Conservation (phyloP, 2,113 vertebrate species). For the Chionis minor region DNA sequence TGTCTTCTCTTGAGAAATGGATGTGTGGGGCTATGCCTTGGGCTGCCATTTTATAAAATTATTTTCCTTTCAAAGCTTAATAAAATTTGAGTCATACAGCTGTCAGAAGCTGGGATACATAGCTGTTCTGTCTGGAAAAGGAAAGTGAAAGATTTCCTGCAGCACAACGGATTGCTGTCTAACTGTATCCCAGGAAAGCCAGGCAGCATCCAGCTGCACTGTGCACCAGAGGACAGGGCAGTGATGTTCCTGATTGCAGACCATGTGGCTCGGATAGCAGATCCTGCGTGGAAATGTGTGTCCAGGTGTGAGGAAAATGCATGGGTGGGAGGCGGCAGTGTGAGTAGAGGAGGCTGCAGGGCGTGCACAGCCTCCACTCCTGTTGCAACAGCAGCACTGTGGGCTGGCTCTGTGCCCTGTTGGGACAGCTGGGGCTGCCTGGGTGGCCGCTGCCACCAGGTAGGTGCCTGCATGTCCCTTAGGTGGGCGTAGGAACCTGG, state of each 20-base stretch:
- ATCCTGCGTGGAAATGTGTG: background rate
- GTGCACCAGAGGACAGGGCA: background rate
- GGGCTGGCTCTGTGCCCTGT: background rate
- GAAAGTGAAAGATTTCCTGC: background rate
- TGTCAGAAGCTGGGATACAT: background rate
- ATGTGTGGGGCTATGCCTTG: background rate
- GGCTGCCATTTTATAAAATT: background rate
- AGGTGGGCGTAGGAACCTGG: background rate
- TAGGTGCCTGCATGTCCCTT: background rate
- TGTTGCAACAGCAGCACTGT: background rate
- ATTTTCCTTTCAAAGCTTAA: background rate
- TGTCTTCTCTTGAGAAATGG: background rate
- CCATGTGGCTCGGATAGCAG: background rate
- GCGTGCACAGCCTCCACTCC: background rate
- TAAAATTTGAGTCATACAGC: background rate
- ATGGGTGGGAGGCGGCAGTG: background rate
- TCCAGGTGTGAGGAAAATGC: background rate
- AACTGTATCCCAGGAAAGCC: background rate
- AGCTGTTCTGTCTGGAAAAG: background rate
- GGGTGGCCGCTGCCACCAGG: background rate
- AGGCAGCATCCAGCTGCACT: background rate
- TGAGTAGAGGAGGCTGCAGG: background rate
- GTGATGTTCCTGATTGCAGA: background rate
- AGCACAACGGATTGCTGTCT: rapidly evolving
- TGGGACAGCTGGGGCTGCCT: background rate